Evolutionary conservation across 2,797 vertebrate genomes (phyloP).

Genomic region (Echiichthys vipera): DNA sequence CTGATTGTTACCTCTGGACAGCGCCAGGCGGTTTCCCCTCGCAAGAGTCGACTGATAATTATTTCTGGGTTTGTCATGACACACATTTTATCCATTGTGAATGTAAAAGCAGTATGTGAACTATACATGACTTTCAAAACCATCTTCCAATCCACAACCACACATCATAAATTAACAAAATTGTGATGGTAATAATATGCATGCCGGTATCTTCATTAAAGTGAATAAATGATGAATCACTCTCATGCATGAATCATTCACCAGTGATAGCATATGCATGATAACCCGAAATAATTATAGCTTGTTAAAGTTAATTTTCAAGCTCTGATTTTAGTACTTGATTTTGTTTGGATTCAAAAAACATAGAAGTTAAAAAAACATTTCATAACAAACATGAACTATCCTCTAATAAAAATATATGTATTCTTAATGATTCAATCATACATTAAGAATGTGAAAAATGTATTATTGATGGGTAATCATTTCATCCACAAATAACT

Average conservation of each 20-base stretch:
- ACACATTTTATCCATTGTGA: background rate
- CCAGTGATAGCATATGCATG: too few relatives aligned
- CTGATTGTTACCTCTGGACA: background rate
- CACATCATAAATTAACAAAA: too few relatives aligned
- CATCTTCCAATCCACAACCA: too few relatives aligned
- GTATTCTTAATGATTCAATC: background rate
- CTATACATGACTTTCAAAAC: too few relatives aligned
- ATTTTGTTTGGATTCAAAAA: background rate
- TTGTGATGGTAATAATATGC: too few relatives aligned
- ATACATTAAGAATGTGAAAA: background rate
- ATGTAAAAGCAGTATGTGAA: too few relatives aligned
- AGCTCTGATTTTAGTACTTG: background rate
- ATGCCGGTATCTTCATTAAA: too few relatives aligned
- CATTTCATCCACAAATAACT: background rate
- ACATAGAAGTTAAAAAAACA: background rate
- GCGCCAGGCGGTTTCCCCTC: background rate
- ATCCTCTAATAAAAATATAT: background rate
- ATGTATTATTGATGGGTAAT: background rate
- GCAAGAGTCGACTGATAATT: background rate
- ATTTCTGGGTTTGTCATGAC: background rate
- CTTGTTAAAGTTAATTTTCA: background rate
- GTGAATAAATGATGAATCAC: too few relatives aligned
- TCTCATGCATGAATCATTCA: too few relatives aligned
- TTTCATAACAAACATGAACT: background rate
- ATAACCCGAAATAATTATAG: too few relatives aligned